Conservation (phyloP, 2,888 invertebrate species). For the Drosophila bunnanda region DNA sequence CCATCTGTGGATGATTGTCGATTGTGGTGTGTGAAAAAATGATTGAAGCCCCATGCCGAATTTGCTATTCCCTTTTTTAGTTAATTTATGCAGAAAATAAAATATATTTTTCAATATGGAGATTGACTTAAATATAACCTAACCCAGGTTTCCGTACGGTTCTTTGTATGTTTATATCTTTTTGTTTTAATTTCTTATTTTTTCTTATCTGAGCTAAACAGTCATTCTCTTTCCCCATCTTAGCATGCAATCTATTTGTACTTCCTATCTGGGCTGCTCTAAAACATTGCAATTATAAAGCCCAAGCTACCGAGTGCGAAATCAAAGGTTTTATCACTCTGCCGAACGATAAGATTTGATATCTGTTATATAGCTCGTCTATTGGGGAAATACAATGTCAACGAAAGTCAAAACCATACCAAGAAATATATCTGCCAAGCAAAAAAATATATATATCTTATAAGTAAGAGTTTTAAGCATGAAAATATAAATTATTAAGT, state of each 20-base stretch:
- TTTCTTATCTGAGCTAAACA: neutral
- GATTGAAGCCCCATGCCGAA: slow-evolving; percentile 3
- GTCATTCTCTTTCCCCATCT: neutral
- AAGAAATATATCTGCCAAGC: neutral
- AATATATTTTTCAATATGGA: no score
- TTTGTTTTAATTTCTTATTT: neutral
- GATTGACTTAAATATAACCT: neutral
- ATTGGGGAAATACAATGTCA: slow-evolving; percentile 30
- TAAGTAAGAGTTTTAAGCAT: no score
- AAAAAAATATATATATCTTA: no score
- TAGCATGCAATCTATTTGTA: slow-evolving; percentile 13
- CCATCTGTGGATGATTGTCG: slow-evolving; percentile 24
- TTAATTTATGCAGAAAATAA: no score
- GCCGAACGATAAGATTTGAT: slow-evolving; percentile 51
- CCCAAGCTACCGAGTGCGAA: slow-evolving; percentile 37
- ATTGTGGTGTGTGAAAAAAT: slow-evolving; percentile 11
- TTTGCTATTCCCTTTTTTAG: neutral
- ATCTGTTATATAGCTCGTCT: slow-evolving; percentile 43
- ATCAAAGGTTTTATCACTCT: slow-evolving; percentile 40
- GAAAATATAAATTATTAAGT: neutral
- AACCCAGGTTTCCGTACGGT: neutral
- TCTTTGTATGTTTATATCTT: neutral
- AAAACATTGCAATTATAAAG: slow-evolving; percentile 19
- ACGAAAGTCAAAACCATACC: slow-evolving; percentile 25
- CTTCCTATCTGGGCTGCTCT: slow-evolving; percentile 9